phyloP scores from a whole-genome alignment of 1,140 invertebrate species.

The Zaprionus tsacasi region DNA sequence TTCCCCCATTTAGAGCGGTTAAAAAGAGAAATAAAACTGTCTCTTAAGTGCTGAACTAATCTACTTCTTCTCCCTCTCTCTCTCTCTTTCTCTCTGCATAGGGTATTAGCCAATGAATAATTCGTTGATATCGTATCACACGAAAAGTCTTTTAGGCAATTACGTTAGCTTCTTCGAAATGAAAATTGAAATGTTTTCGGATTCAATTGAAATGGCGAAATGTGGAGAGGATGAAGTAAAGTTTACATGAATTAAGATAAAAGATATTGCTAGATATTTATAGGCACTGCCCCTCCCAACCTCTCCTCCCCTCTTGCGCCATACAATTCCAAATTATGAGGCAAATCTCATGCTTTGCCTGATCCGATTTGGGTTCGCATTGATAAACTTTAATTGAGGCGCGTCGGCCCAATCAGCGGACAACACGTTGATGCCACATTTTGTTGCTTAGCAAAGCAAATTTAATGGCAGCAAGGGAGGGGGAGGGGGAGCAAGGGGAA shows the following conservation, averaged over 20 bases:
- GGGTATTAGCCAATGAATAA: not conserved
- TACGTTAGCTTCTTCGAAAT: not conserved
- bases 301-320: no score
- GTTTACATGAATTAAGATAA: slow-evolving; percentile 2
- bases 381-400: slow-evolving; percentile 11
- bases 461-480: not conserved
- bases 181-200: slow-evolving; percentile 1
- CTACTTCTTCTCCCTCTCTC: not conserved
- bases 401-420: slow-evolving; percentile 4
- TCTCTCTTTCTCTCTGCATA: not conserved
- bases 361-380: slow-evolving; percentile 7
- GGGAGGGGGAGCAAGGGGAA: not conserved
- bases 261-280: not conserved
- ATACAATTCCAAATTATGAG: not conserved
- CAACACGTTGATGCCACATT: slow-evolving; percentile 20
- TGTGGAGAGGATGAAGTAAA: not conserved
- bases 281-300: not conserved
- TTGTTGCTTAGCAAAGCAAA: slow-evolving; percentile 42
- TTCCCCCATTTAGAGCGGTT: not conserved
- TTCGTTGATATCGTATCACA: not conserved
- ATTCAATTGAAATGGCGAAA: not conserved
- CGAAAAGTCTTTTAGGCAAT: not conserved
- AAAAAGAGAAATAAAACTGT: not conserved
- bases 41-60: not conserved
- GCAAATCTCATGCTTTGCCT: no score